A percentile compares a stretch with the other conserved stretches of the same genome.
Conservation (phyloP, 2,797 vertebrate genomes). For the Pantherophis alleghaniensis region DNA sequence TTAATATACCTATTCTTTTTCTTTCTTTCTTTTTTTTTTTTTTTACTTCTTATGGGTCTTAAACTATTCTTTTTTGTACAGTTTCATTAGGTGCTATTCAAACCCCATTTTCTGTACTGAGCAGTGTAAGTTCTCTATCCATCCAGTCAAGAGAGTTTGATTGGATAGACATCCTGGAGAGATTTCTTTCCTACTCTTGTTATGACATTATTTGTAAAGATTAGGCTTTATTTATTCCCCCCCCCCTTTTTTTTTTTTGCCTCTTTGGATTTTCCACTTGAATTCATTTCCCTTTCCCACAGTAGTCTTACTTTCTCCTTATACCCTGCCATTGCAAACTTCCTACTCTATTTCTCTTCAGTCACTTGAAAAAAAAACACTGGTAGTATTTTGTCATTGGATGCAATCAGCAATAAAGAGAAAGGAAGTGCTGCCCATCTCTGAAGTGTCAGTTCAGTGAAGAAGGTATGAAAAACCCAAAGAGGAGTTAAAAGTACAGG, state of each 20-base stretch:
- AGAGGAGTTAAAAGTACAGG: neutral
- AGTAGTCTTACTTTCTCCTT: neutral
- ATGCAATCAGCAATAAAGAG: neutral
- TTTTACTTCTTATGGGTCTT: neutral
- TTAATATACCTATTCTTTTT: neutral
- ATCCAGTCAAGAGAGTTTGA: neutral
- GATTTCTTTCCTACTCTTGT: neutral
- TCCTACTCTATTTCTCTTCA: neutral
- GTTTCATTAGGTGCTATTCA: neutral
- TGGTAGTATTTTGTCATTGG: neutral
- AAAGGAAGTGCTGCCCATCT: neutral
- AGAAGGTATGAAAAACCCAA: neutral
- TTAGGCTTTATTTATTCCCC: neutral
- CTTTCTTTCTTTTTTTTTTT: neutral
- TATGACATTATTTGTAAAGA: neutral
- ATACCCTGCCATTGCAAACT: neutral
- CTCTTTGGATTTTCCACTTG: neutral
- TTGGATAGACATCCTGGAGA: neutral
- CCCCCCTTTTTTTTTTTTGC: neutral
- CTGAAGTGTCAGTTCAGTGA: neutral
- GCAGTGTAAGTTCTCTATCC: neutral
- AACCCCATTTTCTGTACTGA: neutral
- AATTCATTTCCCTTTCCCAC: neutral
- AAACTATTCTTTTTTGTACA: neutral
- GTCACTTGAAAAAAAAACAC: conserved; percentile 28